Conservation (phyloP, 2,113 vertebrate genomes). For the Lophochroa leadbeateri region DNA sequence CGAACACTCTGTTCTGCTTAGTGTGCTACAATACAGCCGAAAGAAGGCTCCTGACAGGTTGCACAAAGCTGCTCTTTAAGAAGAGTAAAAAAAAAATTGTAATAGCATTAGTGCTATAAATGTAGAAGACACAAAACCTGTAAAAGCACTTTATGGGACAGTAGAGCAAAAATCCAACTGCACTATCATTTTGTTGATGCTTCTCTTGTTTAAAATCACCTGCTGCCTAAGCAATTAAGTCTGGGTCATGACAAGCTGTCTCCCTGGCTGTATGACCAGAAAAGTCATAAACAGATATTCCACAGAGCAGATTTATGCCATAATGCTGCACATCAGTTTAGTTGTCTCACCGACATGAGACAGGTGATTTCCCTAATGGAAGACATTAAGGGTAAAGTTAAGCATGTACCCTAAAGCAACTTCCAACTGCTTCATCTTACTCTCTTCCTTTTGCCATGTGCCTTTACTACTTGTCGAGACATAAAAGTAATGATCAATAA, state of each 20-base stretch:
- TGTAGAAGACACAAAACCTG: not conserved
- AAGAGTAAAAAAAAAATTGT: rapidly evolving
- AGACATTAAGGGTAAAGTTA: not conserved
- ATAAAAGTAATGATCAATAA: not conserved
- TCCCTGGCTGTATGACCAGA: not conserved
- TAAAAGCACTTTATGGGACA: not conserved
- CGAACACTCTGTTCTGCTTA: no score
- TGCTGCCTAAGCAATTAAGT: not conserved
- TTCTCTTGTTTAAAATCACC: not conserved
- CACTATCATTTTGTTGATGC: not conserved
- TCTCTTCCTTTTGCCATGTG: not conserved
- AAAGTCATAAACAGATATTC: not conserved
- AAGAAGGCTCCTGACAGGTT: no score
- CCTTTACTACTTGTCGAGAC: not conserved
- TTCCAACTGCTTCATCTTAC: not conserved
- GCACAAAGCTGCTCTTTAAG: no score
- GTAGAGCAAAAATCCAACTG: not conserved
- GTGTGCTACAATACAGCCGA: no score
- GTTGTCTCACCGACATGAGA: not conserved
- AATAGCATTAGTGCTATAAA: not conserved
- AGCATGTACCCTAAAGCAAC: not conserved
- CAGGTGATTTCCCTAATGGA: not conserved
- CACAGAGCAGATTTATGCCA: not conserved
- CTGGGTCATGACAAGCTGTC: not conserved
- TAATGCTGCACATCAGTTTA: constrained; percentile 14